Evolutionary conservation across 2,888 invertebrate genomes (phyloP), one percentile per base, ranked within the genome.

Genomic region (Deilephila elpenor): DNA sequence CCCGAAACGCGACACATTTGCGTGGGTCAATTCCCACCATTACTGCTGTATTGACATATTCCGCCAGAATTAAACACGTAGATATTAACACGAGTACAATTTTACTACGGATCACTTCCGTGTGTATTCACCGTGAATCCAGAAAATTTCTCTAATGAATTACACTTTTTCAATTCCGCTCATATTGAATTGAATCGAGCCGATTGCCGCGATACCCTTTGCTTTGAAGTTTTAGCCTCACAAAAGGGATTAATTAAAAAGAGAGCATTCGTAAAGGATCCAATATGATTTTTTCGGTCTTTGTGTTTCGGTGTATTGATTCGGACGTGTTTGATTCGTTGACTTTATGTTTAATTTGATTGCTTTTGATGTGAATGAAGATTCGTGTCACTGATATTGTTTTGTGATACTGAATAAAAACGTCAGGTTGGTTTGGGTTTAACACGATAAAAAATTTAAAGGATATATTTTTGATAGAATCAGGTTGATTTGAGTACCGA

Each of bases 221-320:
- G 84, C 86, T 88, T 86, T 88, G 88, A 87, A 83, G 84, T 84
- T 80, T 77, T 79, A 80, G 83, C 80, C 84, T 82, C 83, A 83
- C 84, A 88, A 88, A 83, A 84, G 86, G 83, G 84, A 88, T 87
- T 89, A 88, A 89, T 89, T 88, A 87, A 89, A 89, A 89, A 84
- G 80, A 80, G 79, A 80, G 79, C 82, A 80, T 78, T 79, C 79
- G 75, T 77, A 80, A 82, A 78, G 82, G 83, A 80, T 83, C 82
- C 84, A 83, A 86, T 87, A 86, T 83, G 80, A 82, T 81, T 84
- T 80, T 85, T 82, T 78, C 75, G 79, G 79, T 84, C 73, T 77
- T 80, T 79, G 73, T 44, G 32, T 59, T 59, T 64, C 19, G 61
- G 34, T 53, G n/a, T n/a, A 53, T 71, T 34, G 32, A 51, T 70